These are phyloP conservation scores for Dolichopus griseipennis DNA, from an alignment of 2,888 invertebrate genomes.

Conservation along the genomic window DNA sequence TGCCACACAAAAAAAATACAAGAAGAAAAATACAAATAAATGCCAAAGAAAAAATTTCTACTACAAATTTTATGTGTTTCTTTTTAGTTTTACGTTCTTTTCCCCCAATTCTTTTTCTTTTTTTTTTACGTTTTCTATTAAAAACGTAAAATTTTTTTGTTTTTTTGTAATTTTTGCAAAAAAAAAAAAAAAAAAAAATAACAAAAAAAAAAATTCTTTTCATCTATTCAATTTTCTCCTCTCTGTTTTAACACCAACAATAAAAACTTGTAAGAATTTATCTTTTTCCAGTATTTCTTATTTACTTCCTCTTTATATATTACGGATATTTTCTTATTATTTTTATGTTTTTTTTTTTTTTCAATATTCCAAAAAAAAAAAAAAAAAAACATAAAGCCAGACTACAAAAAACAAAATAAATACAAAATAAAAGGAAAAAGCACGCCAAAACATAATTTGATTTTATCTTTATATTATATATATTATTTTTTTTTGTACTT, in stretches of 20 bases:
- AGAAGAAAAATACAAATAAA: too few relatives aligned
- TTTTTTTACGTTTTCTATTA: neutral
- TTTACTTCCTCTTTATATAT: neutral
- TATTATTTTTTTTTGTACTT: neutral
- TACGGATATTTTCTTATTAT: too few relatives aligned
- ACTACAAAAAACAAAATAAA: too few relatives aligned
- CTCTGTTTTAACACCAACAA: neutral
- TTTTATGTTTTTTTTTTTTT: too few relatives aligned
- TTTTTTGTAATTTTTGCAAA: too few relatives aligned
- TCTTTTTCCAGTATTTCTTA: neutral
- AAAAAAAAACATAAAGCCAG: too few relatives aligned
- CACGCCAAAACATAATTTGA: constrained; percentile 6
- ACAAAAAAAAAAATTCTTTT: too few relatives aligned
- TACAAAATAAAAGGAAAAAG: neutral
- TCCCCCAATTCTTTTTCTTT: neutral
- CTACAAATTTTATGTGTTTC: neutral
- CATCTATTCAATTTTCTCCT: neutral
- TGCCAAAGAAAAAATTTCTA: neutral
- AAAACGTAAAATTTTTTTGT: neutral
- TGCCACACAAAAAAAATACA: neutral
- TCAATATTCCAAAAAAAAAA: too few relatives aligned
- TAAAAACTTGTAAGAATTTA: neutral
- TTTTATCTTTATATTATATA: neutral
- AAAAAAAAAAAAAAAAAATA: too few relatives aligned
- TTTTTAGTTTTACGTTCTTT: too few relatives aligned